These are phyloP conservation scores for Mormyrus iriodes DNA, from an alignment of 2,113 vertebrate species.

Conservation along the genomic window DNA sequence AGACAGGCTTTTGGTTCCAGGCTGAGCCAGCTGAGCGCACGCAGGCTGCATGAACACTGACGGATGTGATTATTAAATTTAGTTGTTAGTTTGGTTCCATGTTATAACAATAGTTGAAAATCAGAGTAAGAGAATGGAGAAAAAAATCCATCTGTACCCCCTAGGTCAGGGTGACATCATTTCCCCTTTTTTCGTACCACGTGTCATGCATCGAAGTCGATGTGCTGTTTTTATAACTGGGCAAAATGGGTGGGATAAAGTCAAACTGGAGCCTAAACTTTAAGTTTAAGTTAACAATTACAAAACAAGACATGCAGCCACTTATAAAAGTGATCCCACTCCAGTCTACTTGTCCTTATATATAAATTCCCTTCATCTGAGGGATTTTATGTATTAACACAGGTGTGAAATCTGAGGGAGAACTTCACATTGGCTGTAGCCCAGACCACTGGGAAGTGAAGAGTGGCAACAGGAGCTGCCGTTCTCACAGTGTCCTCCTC, in stretches of 20 bases:
- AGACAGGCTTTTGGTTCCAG: neutral
- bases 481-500: neutral
- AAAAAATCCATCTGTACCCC: neutral
- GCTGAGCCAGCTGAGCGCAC: neutral
- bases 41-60: constrained; percentile 19
- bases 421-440: neutral
- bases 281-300: neutral
- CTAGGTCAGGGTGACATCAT: neutral
- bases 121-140: neutral
- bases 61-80: neutral
- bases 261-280: neutral
- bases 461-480: neutral
- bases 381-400: neutral
- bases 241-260: neutral
- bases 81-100: neutral
- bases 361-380: neutral
- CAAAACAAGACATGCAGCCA: neutral
- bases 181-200: neutral
- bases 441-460: neutral
- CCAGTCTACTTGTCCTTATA: neutral
- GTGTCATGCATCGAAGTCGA: neutral
- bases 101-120: neutral
- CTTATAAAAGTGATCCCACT: neutral
- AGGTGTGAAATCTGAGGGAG: neutral
- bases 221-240: neutral